Percentiles rank a stretch among this genome's conserved stretches.
Conservation (phyloP, 1,140 invertebrate species). For the Papilio dardanus region DNA sequence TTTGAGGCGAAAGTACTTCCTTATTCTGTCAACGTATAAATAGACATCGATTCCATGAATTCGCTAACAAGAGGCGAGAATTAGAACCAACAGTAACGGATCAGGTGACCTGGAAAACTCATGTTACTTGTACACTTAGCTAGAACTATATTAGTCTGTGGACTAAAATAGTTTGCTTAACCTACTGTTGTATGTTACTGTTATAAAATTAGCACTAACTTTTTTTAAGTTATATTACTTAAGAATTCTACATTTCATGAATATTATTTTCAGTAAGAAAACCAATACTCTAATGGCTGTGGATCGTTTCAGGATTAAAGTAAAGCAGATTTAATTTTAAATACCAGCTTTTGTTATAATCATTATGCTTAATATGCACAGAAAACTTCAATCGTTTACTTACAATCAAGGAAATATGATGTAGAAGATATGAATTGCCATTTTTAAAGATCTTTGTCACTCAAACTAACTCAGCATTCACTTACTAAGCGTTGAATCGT, state of each 20-base stretch:
- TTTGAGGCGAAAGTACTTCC: slow-evolving; percentile 18
- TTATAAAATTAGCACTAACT: neutral
- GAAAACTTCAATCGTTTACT: too few relatives aligned
- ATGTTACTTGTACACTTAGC: neutral
- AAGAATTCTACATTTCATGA: neutral
- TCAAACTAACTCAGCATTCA: too few relatives aligned
- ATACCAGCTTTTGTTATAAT: neutral
- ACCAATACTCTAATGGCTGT: neutral
- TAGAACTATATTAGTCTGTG: neutral
- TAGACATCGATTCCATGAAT: slow-evolving; percentile 29
- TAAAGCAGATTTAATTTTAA: neutral
- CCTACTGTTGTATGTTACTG: neutral
- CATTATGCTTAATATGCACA: too few relatives aligned
- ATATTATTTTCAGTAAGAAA: neutral
- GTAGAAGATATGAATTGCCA: too few relatives aligned
- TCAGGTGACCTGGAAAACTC: slow-evolving; percentile 41
- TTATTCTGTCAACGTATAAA: slow-evolving; percentile 21
- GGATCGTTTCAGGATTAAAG: neutral
- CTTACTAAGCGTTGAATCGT: slow-evolving; percentile 34
- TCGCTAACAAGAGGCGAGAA: slow-evolving; percentile 29
- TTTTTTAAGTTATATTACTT: neutral
- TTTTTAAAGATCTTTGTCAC: too few relatives aligned
- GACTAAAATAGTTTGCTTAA: slow-evolving; percentile 1
- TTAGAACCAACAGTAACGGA: slow-evolving; percentile 40
- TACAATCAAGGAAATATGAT: neutral